A percentile compares a stretch with the other conserved stretches of the same genome.
Evolutionary conservation across 2,113 vertebrate genomes (phyloP).

Genomic region (Andinoacara biseriatus): DNA sequence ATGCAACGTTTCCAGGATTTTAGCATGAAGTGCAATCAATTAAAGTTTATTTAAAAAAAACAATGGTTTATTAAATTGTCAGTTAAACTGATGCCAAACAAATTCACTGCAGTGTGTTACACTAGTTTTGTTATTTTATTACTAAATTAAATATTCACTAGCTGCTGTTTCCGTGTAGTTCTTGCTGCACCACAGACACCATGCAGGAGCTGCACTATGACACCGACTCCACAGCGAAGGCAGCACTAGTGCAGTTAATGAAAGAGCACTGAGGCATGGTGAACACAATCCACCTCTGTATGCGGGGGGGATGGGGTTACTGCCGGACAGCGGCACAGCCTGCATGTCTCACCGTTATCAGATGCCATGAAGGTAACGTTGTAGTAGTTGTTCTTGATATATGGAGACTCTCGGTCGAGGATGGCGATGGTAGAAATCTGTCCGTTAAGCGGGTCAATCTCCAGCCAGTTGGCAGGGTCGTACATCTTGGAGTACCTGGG

Average conservation of each 20-base stretch:
- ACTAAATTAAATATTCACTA: not conserved
- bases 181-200: not conserved
- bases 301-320: not conserved
- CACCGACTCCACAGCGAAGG: conserved; percentile 1
- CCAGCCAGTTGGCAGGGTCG: conserved; percentile 95
- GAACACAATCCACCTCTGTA: conserved; percentile 6
- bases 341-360: conserved; percentile 86
- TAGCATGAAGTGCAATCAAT: too few relatives aligned
- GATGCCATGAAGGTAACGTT: conserved; percentile 95
- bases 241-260: not conserved
- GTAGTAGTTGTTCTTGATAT: conserved; percentile 95
- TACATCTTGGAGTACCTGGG: conserved; percentile 94
- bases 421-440: conserved; percentile 92
- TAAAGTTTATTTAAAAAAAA: not conserved
- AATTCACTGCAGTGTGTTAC: not conserved
- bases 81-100: not conserved
- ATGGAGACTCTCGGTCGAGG: conserved; percentile 93
- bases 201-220: not conserved
- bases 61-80: not conserved
- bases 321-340: conserved; percentile 6
- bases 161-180: not conserved
- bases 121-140: not conserved
- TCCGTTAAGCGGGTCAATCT: conserved; percentile 90
- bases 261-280: not conserved
- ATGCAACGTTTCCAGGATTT: too few relatives aligned